Base-by-base conservation (phyloP, 2,797 vertebrate genomes). In the Clamator glandarius region DNA sequence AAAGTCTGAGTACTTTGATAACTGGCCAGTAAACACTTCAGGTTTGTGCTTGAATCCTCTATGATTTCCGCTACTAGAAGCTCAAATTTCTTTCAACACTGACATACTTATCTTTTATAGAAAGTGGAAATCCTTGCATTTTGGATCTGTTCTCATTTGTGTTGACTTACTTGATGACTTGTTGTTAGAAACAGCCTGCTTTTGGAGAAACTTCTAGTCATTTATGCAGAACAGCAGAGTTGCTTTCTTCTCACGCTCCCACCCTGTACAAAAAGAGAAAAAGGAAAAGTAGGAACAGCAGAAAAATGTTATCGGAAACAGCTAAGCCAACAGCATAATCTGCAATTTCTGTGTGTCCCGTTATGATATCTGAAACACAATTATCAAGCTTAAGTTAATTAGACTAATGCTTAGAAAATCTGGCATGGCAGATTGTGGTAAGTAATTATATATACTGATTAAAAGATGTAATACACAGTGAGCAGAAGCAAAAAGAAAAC, bases 331-430 rank as follows among this genome's bases (percentile, higher is more conserved):
- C 29, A 81, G 94, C 73, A 84, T 92, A 96, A 95, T 96, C 95
- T 94, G 82, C 64, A 91, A 89, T 92, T 97, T 97, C 94, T 76
- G 25, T 83, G 90, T 24, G 1, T 92, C 75, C 84, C 82, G 90
- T 97, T 97, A 73, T 96, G 95, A 96, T 97, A 96, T 97, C 93
- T 69, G 93, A 97, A 97, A 95, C 94, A 66, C 97, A 98, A 98
- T 98, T 97, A 98, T 98, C 97, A 96, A 96, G 96, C 97, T 98
- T 98, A 97, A 97, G 97, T 97, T 98, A 98, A 98, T 98, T 98
- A 98, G 97, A 97, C 97, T 98, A 98, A 98, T 98, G 97, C 97
- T 98, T 95, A 97, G 97, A 98, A 98, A 98, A 98, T 98, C 98
- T 98, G 98, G 96, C 95, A 97, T 96, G 94, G 97, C 97, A 98